These are phyloP conservation scores for Lacerta bilineata DNA, from an alignment of 2,797 vertebrate species.

Conservation along the genomic window DNA sequence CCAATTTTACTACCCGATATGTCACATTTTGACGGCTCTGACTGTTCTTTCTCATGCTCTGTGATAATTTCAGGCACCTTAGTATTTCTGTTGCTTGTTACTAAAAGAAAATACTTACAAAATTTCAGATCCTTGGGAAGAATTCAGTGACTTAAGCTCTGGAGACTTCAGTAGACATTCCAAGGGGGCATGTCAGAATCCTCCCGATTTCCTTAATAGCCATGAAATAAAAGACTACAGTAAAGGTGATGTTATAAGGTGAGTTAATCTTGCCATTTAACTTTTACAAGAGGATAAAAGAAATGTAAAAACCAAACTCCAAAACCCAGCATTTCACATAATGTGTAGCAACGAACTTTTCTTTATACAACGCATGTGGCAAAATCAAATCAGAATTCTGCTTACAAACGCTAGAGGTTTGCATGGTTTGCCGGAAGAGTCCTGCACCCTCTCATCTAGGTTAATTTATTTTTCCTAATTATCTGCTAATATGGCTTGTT, in stretches of 20 bases:
- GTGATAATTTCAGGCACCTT: neutral
- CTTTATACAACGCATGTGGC: neutral
- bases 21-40: neutral
- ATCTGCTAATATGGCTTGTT: constrained; percentile 23
- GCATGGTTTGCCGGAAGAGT: neutral
- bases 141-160: constrained; percentile 26
- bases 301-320: neutral
- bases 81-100: constrained; percentile 18
- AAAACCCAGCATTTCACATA: neutral
- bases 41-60: neutral
- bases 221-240: neutral
- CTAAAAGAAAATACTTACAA: constrained; percentile 54
- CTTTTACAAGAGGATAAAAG: neutral
- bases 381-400: neutral
- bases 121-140: constrained; percentile 73
- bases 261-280: constrained; percentile 17
- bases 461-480: constrained; percentile 31
- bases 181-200: constrained; percentile 7
- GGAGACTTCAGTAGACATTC: constrained; percentile 53
- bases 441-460: neutral
- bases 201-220: constrained; percentile 6
- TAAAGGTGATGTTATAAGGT: constrained; percentile 59
- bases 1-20: constrained; percentile 1
- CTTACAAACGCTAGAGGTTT: neutral
- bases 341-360: neutral